Percentiles rank a stretch among this genome's conserved stretches.
Conservation (phyloP, 1,140 invertebrate species). For the Lepidurus apus region DNA sequence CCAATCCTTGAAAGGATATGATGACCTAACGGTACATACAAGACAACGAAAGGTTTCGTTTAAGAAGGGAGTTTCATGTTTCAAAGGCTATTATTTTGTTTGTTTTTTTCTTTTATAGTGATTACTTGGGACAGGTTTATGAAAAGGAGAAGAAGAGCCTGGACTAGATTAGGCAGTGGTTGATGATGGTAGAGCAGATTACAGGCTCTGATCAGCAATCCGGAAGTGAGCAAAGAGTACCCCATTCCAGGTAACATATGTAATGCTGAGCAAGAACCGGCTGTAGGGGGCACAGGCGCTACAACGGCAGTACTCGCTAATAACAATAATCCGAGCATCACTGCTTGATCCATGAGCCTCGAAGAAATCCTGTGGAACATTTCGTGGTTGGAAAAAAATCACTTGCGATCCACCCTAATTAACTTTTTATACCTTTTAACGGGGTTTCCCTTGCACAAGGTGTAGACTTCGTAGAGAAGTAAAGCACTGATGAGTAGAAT, state of each 20-base stretch:
- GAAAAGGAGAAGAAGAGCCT: background rate
- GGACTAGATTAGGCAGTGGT: constrained; percentile 16
- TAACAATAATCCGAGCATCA: constrained; percentile 23
- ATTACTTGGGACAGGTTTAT: constrained; percentile 14
- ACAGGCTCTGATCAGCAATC: constrained; percentile 26
- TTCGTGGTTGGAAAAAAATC: background rate
- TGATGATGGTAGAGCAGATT: constrained; percentile 14
- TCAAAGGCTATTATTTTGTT: background rate
- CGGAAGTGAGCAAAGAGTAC: constrained; percentile 7
- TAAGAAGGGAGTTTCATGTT: background rate
- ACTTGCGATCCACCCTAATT: background rate
- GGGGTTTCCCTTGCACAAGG: constrained; percentile 5
- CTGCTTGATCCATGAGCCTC: constrained; percentile 20
- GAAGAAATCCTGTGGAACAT: constrained; percentile 3
- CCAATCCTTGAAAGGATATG: constrained; percentile 18
- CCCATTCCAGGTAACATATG: constrained; percentile 24
- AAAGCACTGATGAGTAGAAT: constrained; percentile 2
- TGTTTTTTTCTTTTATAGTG: background rate
- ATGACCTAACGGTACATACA: background rate
- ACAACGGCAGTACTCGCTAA: constrained; percentile 23
- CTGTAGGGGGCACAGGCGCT: constrained; percentile 22
- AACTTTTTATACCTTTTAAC: background rate
- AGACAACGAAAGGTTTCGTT: background rate
- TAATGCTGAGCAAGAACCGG: constrained; percentile 23
- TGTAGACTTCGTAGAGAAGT: constrained; percentile 8